phyloP scores from a whole-genome alignment of 2,113 vertebrate species.

The Rhineura floridana region DNA sequence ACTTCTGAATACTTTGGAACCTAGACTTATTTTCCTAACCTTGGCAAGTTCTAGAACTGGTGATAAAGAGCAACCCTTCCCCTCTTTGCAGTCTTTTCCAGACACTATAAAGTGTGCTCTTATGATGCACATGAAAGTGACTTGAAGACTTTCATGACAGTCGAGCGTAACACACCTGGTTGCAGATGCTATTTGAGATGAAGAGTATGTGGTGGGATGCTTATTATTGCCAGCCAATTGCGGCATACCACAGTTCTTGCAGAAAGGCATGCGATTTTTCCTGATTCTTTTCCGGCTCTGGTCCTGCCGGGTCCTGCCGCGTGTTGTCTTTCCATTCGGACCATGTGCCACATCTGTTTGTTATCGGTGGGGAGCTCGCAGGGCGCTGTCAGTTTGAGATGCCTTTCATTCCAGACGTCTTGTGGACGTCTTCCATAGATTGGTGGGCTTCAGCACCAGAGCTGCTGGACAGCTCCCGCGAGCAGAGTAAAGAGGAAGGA shows the following conservation, averaged over 20 bases:
- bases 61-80: not conserved
- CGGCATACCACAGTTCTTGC: not conserved
- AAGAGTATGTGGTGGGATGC: conserved; percentile 6
- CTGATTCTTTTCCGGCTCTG: not conserved
- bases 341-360: not conserved
- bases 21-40: not conserved
- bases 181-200: not conserved
- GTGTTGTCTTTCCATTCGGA: not conserved
- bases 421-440: too few species aligned
- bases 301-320: conserved; percentile 7
- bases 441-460: conserved; percentile 52
- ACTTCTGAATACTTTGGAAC: not conserved
- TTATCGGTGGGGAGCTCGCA: not conserved
- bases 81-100: not conserved
- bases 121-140: not conserved
- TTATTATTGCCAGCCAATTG: not conserved
- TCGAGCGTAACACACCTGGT: not conserved
- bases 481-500: conserved; percentile 23
- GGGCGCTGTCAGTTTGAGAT: too few species aligned
- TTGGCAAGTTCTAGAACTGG: not conserved
- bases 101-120: not conserved
- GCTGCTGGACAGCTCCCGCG: conserved; percentile 57
- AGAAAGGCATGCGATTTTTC: not conserved
- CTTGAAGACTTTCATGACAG: conserved; percentile 5
- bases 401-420: not conserved